These are phyloP conservation scores for Protula sp. DNA, from an alignment of 2,888 invertebrate species.

Conservation along the genomic window DNA sequence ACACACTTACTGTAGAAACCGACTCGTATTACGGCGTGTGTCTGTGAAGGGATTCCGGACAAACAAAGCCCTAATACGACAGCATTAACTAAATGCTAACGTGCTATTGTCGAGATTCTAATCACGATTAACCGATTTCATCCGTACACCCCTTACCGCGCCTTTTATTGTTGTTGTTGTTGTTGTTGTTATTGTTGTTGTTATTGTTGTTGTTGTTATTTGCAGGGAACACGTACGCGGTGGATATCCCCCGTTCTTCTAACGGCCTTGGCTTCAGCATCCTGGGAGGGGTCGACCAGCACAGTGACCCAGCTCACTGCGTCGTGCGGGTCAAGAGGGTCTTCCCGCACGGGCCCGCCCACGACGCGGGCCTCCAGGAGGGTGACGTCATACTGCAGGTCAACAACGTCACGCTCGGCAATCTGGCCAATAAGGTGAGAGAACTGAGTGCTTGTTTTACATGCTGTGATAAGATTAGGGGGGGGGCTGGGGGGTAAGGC, in stretches of 20 bases:
- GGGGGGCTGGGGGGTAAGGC: too few species aligned
- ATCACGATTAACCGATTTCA: too few species aligned
- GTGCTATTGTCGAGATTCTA: too few species aligned
- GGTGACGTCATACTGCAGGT: constrained; percentile 78
- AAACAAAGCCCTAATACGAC: too few species aligned
- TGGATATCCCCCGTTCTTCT: constrained; percentile 72
- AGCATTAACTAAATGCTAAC: too few species aligned
- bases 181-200: not conserved
- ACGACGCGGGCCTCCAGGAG: constrained; percentile 71
- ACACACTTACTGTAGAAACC: too few species aligned
- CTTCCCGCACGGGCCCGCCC: constrained; percentile 79
- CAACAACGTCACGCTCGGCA: constrained; percentile 72
- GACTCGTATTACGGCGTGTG: too few species aligned
- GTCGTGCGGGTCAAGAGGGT: constrained; percentile 76
- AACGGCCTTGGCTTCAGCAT: constrained; percentile 80
- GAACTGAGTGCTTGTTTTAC: too few species aligned
- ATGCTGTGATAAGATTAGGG: too few species aligned
- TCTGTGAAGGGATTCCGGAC: too few species aligned
- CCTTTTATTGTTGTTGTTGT: not conserved
- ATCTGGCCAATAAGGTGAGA: constrained; percentile 80
- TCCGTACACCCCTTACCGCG: too few species aligned
- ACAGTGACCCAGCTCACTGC: constrained; percentile 56
- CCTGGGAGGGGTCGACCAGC: constrained; percentile 59
- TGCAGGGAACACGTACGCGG: constrained; percentile 65
- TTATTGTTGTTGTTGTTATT: not conserved